Conservation (phyloP, 2,797 vertebrate species). For the Melanotaenia trifasciata region DNA sequence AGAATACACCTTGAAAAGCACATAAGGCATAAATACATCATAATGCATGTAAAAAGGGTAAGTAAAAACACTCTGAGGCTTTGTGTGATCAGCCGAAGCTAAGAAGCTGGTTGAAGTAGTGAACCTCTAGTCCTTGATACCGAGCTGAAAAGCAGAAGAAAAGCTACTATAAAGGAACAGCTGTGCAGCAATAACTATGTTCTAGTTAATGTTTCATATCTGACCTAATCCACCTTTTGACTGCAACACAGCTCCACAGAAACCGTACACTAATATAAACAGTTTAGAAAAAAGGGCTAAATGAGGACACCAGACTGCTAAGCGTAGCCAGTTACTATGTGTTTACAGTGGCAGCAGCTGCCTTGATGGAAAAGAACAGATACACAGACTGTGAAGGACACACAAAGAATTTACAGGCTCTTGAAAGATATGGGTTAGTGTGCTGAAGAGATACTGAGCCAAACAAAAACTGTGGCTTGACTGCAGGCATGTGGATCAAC, state of each 20-base stretch:
- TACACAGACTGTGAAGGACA: conserved; percentile 37
- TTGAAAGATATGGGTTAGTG: conserved; percentile 47
- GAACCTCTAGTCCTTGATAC: background rate
- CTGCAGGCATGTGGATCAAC: conserved; percentile 30
- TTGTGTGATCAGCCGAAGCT: background rate
- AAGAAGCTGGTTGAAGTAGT: background rate
- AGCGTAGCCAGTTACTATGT: conserved; percentile 40
- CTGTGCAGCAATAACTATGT: background rate
- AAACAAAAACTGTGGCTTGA: conserved; percentile 49
- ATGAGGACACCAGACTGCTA: conserved; percentile 46
- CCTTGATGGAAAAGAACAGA: conserved; percentile 37
- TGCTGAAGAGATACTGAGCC: conserved; percentile 33
- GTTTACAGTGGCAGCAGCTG: conserved; percentile 52
- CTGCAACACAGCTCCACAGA: background rate
- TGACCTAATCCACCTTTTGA: background rate
- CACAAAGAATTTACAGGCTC: conserved; percentile 27
- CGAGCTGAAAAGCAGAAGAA: background rate
- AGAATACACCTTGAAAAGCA: conserved; percentile 6
- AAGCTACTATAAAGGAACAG: background rate
- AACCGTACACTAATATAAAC: background rate
- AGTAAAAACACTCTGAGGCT: background rate
- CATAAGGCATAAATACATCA: background rate
- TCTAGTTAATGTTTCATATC: background rate
- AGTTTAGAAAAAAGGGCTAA: conserved; percentile 15
- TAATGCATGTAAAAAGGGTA: background rate